Evolutionary conservation across 2,797 vertebrate species (phyloP).

Genomic region (Apogon talboti): DNA sequence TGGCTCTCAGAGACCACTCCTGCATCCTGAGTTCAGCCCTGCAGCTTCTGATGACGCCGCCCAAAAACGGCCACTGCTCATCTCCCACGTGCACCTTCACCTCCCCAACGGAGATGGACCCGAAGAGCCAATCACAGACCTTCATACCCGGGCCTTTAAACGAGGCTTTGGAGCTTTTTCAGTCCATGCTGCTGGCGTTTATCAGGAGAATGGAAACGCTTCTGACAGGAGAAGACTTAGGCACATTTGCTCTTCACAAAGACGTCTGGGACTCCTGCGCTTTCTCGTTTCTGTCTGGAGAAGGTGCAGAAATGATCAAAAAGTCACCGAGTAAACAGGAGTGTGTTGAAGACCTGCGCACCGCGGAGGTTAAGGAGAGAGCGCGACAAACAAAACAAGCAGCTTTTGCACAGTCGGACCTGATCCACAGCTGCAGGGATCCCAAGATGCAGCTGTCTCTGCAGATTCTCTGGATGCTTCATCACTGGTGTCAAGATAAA

Average conservation of each 20-base stretch:
- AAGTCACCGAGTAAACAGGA: constrained; percentile 40
- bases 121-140: constrained; percentile 55
- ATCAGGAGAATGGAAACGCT: constrained; percentile 85
- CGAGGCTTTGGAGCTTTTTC: constrained; percentile 88
- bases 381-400: constrained; percentile 40
- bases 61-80: constrained; percentile 85
- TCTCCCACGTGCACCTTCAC: constrained; percentile 54
- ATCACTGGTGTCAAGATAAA: constrained; percentile 89
- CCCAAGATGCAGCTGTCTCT: constrained; percentile 88
- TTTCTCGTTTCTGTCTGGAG: constrained; percentile 49
- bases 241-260: constrained; percentile 48
- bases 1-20: constrained; percentile 89
- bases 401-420: constrained; percentile 23
- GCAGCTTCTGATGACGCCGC: constrained; percentile 84
- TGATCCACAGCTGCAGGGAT: constrained; percentile 69
- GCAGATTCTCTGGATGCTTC: constrained; percentile 93
- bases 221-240: constrained; percentile 42
- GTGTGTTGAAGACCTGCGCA: constrained; percentile 50
- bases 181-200: constrained; percentile 88
- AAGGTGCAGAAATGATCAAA: not conserved
- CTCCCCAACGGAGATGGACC: constrained; percentile 45
- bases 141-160: constrained; percentile 83
- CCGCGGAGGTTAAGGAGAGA: constrained; percentile 49
- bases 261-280: constrained; percentile 71
- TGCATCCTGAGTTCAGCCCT: constrained; percentile 89